Conservation (phyloP, 2,113 vertebrate species). For the Labeo catla region DNA sequence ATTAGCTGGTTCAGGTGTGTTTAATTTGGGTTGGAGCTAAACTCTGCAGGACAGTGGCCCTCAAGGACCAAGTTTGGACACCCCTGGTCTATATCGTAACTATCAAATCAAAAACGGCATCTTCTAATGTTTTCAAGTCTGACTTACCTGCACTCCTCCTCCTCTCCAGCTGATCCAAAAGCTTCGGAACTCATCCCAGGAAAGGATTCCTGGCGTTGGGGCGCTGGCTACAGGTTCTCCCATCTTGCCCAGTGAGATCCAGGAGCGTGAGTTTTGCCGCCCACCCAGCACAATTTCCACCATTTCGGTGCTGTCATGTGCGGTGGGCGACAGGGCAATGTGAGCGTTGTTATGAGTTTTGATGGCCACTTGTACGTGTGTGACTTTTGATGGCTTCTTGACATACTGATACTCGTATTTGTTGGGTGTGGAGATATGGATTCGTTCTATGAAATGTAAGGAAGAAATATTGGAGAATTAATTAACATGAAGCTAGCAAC, state of each 20-base stretch:
- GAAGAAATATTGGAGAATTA: neutral
- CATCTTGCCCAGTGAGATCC: constrained; percentile 90
- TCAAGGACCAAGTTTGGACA: no score
- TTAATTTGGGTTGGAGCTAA: no score
- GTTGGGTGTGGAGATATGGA: constrained; percentile 94
- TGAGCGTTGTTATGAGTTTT: constrained; percentile 91
- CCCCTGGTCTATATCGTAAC: no score
- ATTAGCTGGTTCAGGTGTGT: no score
- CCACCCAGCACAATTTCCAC: constrained; percentile 88
- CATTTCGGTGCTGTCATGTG: constrained; percentile 88
- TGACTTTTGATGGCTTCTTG: constrained; percentile 85
- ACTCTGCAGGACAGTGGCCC: no score
- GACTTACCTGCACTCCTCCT: constrained; percentile 81
- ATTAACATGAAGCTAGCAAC: neutral
- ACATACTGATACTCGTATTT: constrained; percentile 95
- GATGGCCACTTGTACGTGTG: constrained; percentile 82
- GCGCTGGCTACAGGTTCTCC: constrained; percentile 81
- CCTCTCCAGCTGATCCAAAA: constrained; percentile 93
- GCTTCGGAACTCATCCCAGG: constrained; percentile 92
- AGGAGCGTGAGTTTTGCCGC: constrained; percentile 86
- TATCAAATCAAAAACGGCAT: neutral
- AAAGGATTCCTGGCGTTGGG: constrained; percentile 82
- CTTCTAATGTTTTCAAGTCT: neutral
- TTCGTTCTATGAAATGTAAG: constrained; percentile 81
- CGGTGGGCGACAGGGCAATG: constrained; percentile 84